Base-by-base conservation (phyloP, 1,140 invertebrate genomes). In the Psix sp. region DNA sequence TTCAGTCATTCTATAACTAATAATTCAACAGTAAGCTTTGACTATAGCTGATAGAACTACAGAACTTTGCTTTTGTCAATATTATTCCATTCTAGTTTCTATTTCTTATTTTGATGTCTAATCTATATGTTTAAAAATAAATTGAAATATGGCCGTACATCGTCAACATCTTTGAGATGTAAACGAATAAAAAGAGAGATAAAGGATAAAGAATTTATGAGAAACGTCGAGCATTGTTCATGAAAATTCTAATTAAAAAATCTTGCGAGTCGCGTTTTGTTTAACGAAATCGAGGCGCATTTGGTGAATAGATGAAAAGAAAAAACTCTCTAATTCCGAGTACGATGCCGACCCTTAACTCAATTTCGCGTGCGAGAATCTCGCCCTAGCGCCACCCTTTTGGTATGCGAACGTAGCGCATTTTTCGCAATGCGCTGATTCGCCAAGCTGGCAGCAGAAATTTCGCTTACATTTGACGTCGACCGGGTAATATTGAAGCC, bases 351-450 rank as follows among this genome's bases (percentile, higher is more conserved):
- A 42, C 24, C 11, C 33, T 48, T 46, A 66, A 66, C 62, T 66
- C 51, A 66, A 66, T 66, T 66, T 49, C 40, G 21, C 29, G 49
- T 40, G 49, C 48, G 60, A 45, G 46, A 54, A 63, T 63, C 48
- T 63, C 17, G 40, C 39, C 21, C 57, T 36, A 35, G 38, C 36
- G 17, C 9, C n/a, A 31, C 18, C n/a, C 48, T 51, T 52, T 63
- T 63, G 48, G 38, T 63, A 63, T 63, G 59, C 59, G 52, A 45
- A 63, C 39, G 39, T 17, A 14, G 13, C 39, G 26, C 38, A 45
- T 38, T 46, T 49, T 56, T 56, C 13, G 45, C 17, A 5, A 33
- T 29, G 29, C 11, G 16, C 16, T 35, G 14, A 20, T 48, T 20
- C n/a, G 45, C 42, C 21, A 1, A 29, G 21, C 15, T 29, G 7